Evolutionary conservation across 2,797 vertebrate species (phyloP).

Genomic region (Manis crassicaudata): DNA sequence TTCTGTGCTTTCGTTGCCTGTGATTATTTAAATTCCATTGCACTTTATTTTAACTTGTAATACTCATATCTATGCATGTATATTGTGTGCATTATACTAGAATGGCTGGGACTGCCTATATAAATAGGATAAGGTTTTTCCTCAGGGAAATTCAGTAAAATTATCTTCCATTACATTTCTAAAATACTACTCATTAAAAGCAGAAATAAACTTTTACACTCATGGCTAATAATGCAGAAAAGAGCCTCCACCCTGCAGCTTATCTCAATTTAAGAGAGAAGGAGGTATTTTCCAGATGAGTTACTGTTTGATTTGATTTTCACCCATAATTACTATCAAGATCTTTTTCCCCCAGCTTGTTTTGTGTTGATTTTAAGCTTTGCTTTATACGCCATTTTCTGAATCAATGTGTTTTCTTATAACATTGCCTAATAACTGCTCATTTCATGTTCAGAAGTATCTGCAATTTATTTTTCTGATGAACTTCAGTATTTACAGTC

Average conservation of each 20-base stretch:
- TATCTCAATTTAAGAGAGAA: conserved; percentile 73
- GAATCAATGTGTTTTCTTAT: conserved; percentile 39
- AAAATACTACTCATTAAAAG: conserved; percentile 82
- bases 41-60: conserved; percentile 68
- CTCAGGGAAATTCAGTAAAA: conserved; percentile 79
- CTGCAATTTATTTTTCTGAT: conserved; percentile 15
- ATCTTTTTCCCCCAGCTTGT: conserved; percentile 4
- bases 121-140: conserved; percentile 70
- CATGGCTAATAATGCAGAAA: conserved; percentile 79
- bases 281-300: conserved; percentile 75
- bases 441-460: conserved; percentile 17
- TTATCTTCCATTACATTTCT: conserved; percentile 82
- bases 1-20: conserved; percentile 33
- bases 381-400: background rate
- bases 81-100: conserved; percentile 73
- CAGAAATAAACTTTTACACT: conserved; percentile 81
- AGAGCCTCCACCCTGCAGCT: conserved; percentile 68
- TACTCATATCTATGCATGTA: conserved; percentile 49
- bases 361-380: conserved; percentile 10
- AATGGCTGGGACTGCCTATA: conserved; percentile 70
- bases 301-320: conserved; percentile 71
- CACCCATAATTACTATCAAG: conserved; percentile 24
- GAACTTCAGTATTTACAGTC: conserved; percentile 55
- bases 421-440: background rate
- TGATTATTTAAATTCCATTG: conserved; percentile 64